These are phyloP conservation scores for Ceyx margarethae DNA, from an alignment of 2,113 vertebrate genomes.

Conservation along the genomic window DNA sequence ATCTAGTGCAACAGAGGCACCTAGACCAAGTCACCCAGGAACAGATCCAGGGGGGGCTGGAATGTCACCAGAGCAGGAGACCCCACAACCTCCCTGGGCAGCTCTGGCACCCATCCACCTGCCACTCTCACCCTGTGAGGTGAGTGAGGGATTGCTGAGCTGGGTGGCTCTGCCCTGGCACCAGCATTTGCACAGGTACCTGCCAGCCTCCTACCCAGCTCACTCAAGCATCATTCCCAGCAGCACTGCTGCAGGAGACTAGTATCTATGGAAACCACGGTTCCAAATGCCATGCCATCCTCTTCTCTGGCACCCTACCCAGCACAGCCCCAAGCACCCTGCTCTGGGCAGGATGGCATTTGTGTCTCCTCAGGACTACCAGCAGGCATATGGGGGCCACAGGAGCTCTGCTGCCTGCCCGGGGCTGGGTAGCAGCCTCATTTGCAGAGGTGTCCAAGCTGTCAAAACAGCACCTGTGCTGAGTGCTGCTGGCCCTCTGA, in stretches of 20 bases:
- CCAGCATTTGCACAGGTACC: background rate
- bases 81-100: no score
- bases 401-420: conserved; percentile 4
- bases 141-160: background rate
- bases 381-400: conserved; percentile 33
- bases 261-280: conserved; percentile 59
- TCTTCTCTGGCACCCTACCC: background rate
- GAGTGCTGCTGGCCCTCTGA: conserved; percentile 47
- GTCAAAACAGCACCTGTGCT: conserved; percentile 68
- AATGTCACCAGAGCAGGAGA: no score
- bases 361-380: background rate
- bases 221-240: background rate
- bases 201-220: background rate
- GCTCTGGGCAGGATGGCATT: background rate
- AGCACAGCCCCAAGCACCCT: background rate
- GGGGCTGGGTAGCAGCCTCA: conserved; percentile 37
- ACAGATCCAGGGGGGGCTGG: no score
- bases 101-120: background rate
- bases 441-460: conserved; percentile 61
- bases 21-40: no score
- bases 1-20: no score
- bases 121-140: fast-evolving
- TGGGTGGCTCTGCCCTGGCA: background rate
- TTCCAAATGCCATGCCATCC: conserved; percentile 20
- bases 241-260: background rate